These are phyloP conservation scores for Cetonia aurata DNA, from an alignment of 2,888 invertebrate genomes.

Conservation along the genomic window DNA sequence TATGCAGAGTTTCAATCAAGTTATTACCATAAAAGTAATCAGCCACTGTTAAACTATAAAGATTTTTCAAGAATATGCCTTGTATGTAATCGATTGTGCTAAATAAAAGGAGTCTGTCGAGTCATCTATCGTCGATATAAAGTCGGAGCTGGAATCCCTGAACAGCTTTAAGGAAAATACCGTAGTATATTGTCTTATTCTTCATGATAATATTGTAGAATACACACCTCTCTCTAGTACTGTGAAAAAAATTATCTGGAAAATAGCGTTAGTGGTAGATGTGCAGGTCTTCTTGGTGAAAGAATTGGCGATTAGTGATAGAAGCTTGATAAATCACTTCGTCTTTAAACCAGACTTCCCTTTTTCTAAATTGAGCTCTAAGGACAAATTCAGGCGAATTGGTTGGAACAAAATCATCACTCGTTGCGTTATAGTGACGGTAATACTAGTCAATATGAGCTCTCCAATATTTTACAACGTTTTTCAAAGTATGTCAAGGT, in stretches of 20 bases:
- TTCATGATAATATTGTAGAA: no score
- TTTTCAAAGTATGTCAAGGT: no score
- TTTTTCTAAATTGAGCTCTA: background rate
- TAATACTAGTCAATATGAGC: no score
- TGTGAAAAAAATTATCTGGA: no score
- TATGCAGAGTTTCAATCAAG: background rate
- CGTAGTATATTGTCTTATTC: conserved; percentile 55
- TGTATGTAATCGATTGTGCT: no score
- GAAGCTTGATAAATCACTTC: background rate
- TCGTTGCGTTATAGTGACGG: background rate
- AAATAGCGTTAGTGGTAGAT: background rate
- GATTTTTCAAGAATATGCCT: background rate
- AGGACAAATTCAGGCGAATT: background rate
- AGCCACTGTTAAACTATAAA: no score
- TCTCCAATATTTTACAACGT: background rate
- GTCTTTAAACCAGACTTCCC: no score
- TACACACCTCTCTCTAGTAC: conserved; percentile 9
- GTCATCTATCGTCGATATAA: conserved; percentile 51
- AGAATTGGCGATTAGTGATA: background rate
- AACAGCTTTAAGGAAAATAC: conserved; percentile 53
- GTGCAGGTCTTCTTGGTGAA: background rate
- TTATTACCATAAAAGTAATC: background rate
- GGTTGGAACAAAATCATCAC: background rate
- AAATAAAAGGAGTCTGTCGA: conserved; percentile 52
- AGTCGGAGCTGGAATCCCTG: conserved; percentile 53